Conservation (phyloP, 2,113 vertebrate species). For the Hucho hucho region DNA sequence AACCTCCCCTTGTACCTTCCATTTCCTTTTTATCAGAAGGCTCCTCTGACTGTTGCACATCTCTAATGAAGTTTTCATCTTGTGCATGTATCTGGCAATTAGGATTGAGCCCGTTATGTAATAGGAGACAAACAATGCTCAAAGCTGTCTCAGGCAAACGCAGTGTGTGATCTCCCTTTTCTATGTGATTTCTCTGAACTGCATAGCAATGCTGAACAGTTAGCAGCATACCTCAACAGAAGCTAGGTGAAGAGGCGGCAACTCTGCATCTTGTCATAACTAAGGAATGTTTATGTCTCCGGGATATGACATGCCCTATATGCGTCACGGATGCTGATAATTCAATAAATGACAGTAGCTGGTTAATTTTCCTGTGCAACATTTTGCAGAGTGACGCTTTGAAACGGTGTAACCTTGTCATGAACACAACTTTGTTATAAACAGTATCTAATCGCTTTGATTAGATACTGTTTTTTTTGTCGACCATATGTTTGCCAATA, state of each 20-base stretch:
- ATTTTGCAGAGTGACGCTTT: not conserved
- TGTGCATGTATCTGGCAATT: constrained; percentile 31
- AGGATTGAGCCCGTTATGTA: constrained; percentile 30
- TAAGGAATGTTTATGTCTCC: not conserved
- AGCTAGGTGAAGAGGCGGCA: not conserved
- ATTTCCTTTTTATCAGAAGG: constrained; percentile 12
- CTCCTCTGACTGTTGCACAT: constrained; percentile 1
- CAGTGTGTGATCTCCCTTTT: constrained; percentile 32
- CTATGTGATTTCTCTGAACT: constrained; percentile 19
- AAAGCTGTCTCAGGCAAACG: constrained; percentile 16
- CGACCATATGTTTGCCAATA: not conserved
- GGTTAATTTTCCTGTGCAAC: not conserved
- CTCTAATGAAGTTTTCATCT: constrained; percentile 39
- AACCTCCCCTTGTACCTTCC: not conserved
- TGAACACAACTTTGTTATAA: not conserved
- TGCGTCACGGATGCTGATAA: not conserved
- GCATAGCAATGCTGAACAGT: not conserved
- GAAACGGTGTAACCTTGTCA: constrained; percentile 15
- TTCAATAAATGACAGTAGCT: not conserved
- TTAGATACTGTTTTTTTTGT: no score
- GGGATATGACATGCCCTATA: not conserved
- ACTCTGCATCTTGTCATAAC: not conserved
- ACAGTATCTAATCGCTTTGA: not conserved
- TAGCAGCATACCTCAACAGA: not conserved
- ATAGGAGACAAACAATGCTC: constrained; percentile 36